phyloP scores from a whole-genome alignment of 2,888 invertebrate genomes.

The Drosophila rellima region DNA sequence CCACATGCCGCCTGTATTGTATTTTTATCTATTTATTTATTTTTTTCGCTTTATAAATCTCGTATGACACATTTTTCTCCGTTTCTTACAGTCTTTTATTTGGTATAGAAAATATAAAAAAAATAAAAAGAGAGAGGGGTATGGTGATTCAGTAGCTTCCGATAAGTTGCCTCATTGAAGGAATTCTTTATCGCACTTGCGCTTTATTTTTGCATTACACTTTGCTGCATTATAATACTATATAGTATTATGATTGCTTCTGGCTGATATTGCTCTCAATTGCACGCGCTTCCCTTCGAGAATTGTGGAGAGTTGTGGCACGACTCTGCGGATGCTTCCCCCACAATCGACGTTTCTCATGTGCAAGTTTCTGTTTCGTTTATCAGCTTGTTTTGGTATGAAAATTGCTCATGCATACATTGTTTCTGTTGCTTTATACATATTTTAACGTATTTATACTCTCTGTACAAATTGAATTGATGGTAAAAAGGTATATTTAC shows the following conservation, averaged over 20 bases:
- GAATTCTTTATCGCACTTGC: slow-evolving; percentile 24
- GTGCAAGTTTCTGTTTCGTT: slow-evolving; percentile 17
- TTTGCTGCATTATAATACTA: slow-evolving; percentile 3
- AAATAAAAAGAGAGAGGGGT: neutral
- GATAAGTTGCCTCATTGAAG: slow-evolving; percentile 39
- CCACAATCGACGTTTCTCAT: neutral
- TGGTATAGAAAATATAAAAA: neutral
- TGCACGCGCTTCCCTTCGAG: slow-evolving; percentile 24
- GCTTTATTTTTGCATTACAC: slow-evolving; percentile 5
- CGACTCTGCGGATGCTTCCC: slow-evolving; percentile 2
- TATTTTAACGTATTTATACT: slow-evolving; percentile 7
- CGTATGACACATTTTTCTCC: slow-evolving; percentile 4
- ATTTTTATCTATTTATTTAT: slow-evolving; percentile 2
- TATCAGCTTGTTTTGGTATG: slow-evolving; percentile 1
- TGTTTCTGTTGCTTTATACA: slow-evolving; percentile 13
- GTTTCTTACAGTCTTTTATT: neutral
- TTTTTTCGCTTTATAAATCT: slow-evolving; percentile 18
- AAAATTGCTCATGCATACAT: slow-evolving; percentile 27
- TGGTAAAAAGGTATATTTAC: neutral
- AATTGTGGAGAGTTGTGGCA: slow-evolving; percentile 1
- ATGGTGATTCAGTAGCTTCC: slow-evolving; percentile 33
- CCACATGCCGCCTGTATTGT: slow-evolving; percentile 13
- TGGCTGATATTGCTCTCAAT: slow-evolving; percentile 13
- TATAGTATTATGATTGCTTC: slow-evolving; percentile 16
- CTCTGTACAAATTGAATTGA: neutral